Base-by-base conservation (phyloP, 2,113 vertebrate species). In the Saimiri boliviensis region DNA sequence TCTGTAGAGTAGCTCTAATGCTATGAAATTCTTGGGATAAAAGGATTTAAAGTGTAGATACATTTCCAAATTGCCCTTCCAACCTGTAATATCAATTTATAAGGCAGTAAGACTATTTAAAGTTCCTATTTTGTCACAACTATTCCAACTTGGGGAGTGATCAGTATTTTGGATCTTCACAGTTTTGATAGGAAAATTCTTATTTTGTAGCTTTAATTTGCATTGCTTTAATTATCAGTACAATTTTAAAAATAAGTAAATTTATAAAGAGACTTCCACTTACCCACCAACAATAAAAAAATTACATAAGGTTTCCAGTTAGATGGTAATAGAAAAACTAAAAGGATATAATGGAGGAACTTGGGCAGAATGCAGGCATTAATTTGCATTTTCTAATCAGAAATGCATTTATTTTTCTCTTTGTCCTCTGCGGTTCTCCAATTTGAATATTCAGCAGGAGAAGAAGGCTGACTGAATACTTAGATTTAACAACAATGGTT, bases 381-480 rank as follows among this genome's bases (percentile, higher is more conserved):
- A 84, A 98, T 98, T 97, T 98, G 89, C 93, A 94, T 97, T 97
- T 97, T 82, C 84, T 97, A 96, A 98, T 98, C 96, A 98, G 94
- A 98, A 95, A 88, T 92, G 92, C 95, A 96, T 97, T 97, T 98
- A 97, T 97, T 98, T 98, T 97, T 95, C 92, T 93, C 97, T 97
- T 97, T 97, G 96, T 97, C 94, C 92, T 87, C 66, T 79, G 47
- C 85, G 45, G 88, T 87, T 97, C 90, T 97, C 81, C 87, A 88
- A 80, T 97, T 97, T 96, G 93, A 97, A 98, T 97, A 97, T 98
- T 97, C 97, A 97, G 90, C 40, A 94, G 96, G 77, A 81, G 85
- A 89, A 95, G 82, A 70, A 91, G 81, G 68, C 95, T 86, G 93
- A 80, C 83, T 97, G 97, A 96, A 98, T 90, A n/a, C 80, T 96